These are phyloP conservation scores for Lasioglossum morio DNA, from an alignment of 2,888 invertebrate species.

Conservation along the genomic window DNA sequence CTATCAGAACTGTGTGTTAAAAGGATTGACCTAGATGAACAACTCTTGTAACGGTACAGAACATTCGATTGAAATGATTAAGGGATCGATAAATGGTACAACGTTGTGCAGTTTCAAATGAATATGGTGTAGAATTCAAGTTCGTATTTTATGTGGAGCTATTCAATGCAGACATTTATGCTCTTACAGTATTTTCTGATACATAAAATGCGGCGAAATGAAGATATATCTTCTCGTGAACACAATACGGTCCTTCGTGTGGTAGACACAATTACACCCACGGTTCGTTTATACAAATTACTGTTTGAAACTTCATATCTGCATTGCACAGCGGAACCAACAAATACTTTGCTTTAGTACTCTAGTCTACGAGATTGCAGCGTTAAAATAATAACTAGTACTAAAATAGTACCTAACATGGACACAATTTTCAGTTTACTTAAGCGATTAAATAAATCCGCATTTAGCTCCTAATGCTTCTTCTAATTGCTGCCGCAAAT, in stretches of 20 bases:
- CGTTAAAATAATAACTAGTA: background rate
- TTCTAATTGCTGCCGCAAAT: too few species aligned
- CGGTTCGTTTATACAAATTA: slow-evolving; percentile 1
- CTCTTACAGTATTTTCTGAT: background rate
- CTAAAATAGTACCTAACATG: too few species aligned
- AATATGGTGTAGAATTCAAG: background rate
- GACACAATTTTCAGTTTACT: too few species aligned
- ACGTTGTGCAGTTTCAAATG: background rate
- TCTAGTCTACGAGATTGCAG: background rate
- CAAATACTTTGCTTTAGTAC: background rate
- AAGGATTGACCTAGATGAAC: background rate
- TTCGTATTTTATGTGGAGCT: background rate
- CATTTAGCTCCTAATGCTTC: too few species aligned
- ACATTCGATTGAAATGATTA: background rate
- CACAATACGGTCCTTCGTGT: background rate
- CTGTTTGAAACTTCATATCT: background rate
- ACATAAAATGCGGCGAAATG: background rate
- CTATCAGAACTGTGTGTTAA: background rate
- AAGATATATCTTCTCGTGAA: background rate
- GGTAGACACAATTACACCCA: slow-evolving; percentile 1
- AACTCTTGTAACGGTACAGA: background rate
- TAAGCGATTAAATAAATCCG: too few species aligned
- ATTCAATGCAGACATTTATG: background rate
- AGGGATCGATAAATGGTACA: background rate
- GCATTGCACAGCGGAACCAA: background rate